Base-by-base conservation (phyloP, 2,888 invertebrate genomes). In the Ennomos erosarius region DNA sequence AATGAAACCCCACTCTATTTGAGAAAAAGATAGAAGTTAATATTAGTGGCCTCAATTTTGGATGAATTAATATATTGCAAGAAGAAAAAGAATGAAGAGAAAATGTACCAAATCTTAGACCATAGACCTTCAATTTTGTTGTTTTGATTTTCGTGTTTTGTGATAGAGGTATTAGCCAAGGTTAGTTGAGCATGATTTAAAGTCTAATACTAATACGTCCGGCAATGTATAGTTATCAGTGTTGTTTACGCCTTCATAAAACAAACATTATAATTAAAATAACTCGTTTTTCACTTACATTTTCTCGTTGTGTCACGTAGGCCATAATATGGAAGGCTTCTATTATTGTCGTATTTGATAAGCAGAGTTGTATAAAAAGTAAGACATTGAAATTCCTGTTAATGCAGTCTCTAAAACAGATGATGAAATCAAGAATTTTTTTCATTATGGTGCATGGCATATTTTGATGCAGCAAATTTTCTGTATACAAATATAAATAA, bases 251-350 rank as follows among this genome's bases (percentile, higher is more conserved):
- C 5, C 26, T 26, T 26, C 26, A 26, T 26, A 26, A 26, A 52
- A 40, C 55, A 44, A 35, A 50, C 54, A 55, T n/a, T 12, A 33
- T 0, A 52, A 60, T 53, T 60, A 62, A 40, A 57, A 56, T 60
- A 65, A 68, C 62, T 50, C 13, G 63, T 62, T 57, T 60, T 50
- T 36, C 46, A 42, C 10, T 40, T 51, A 42, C 9, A 51, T 48
- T 57, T 56, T 64, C 40, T 38, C 38, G 55, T 46, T 57, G 26
- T 16, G 64, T 64, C 68, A 68, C 68, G 68, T 68, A 68, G 53
- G 55, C 67, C 58, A 26, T 26, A 33, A 43, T 40, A 13, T 40
- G 12, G 4, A 40, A 11, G 9, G n/a, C 11, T 40, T 11, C 4
- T 40, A 12, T 12, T 40, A 26, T 6, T 26, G 26, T 26, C 26